Base-by-base conservation (phyloP, 2,113 vertebrate genomes). In the Petrocephalus microphthalmus region DNA sequence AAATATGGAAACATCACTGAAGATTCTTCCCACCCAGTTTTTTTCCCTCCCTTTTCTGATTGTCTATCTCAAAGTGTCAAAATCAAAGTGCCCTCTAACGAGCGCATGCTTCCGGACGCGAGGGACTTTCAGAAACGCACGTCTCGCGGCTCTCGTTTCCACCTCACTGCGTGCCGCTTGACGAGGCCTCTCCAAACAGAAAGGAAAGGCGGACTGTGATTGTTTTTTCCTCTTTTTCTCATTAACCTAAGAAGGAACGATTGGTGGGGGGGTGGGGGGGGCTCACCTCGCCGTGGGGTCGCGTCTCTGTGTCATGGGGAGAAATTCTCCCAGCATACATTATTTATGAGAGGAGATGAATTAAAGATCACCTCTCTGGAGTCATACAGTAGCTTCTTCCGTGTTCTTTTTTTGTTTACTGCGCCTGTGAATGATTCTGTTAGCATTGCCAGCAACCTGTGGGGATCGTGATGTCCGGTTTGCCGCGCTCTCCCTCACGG, bases 191-290 rank as follows among this genome's bases (percentile, higher is more conserved):
- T 95, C 93, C 92, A 93, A 93, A 92, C 91, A 90, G 93, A 95
- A 94, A 95, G 94, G 95, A 95, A 95, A 95, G 94, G 94, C 95
- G 95, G 97, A 97, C 96, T 97, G 97, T 97, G 97, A 96, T 97
- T 97, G 71, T 78, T 78, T 78, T 78, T 98, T 37, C 71, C 71
- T 97, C 97, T 97, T 97, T 96, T 97, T 95, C 93, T 93, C 94
- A 95, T 95, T 94, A 95, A 94, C 94, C 92, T 94, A 92, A 91
- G 90, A 89, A 54, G 2, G 20, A 64, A 25, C 7, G 78, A 82
- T 87, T 57, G 64, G 88, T 85, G 89, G 90, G 89, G 89, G 90
- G 89, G 92, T n/a, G n/a, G n/a, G n/a, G n/a, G n/a, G 81, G 37
- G 51, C 57, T 53, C 7, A 53, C 20, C 11, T 89, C 83, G 89